Percentiles rank a stretch among this genome's conserved stretches.
Evolutionary conservation across 1,140 invertebrate species (phyloP).

Genomic region (Heliconius nattereri): DNA sequence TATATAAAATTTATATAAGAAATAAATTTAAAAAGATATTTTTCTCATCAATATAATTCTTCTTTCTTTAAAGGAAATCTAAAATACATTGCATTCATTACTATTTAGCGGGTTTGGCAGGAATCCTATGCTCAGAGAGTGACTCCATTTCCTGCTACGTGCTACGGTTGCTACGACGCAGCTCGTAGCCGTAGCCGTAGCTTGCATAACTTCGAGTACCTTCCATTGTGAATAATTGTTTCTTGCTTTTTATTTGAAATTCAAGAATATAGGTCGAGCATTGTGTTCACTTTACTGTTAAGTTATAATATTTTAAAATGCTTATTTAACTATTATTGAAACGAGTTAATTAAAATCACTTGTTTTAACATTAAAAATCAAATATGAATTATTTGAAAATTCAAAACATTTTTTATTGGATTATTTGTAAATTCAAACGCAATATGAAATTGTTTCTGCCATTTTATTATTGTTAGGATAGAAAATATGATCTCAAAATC

Average conservation of each 20-base stretch:
- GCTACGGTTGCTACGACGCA: slow-evolving; percentile 67
- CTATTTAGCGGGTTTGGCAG: slow-evolving; percentile 65
- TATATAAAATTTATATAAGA: no score
- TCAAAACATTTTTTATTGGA: no score
- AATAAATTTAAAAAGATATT: no score
- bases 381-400: background rate
- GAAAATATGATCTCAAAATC: no score
- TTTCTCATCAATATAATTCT: background rate
- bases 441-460: no score
- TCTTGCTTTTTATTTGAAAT: slow-evolving; percentile 48
- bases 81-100: slow-evolving; percentile 60
- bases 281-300: slow-evolving; percentile 30
- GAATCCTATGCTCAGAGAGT: slow-evolving; percentile 63
- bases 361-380: slow-evolving; percentile 27
- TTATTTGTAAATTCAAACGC: no score
- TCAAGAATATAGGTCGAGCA: slow-evolving; percentile 35
- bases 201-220: slow-evolving; percentile 56
- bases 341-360: slow-evolving; percentile 10
- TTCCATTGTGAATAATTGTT: slow-evolving; percentile 68
- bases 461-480: no score
- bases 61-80: slow-evolving; percentile 24
- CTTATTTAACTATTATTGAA: slow-evolving; percentile 21
- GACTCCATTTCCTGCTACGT: slow-evolving; percentile 73
- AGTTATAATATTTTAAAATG: slow-evolving; percentile 31
- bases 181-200: slow-evolving; percentile 57